A percentile compares a stretch with the other conserved stretches of the same genome.
Evolutionary conservation across 37 sponge, comb jelly and placozoan species (phyloP).

Genomic region (Lycopodina hypogea): DNA sequence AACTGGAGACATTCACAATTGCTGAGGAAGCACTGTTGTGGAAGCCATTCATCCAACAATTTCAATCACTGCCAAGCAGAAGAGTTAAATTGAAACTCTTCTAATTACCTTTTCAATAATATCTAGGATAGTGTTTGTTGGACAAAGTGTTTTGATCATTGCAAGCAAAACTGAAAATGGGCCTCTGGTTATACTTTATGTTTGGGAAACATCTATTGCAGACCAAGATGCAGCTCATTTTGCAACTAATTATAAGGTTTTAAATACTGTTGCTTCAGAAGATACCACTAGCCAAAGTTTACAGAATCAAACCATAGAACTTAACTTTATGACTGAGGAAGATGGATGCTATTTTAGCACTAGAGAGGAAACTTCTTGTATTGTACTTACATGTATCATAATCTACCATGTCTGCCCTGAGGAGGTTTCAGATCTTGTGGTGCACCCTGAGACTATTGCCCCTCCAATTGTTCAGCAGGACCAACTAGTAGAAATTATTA

Average conservation of each 20-base stretch:
- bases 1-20: too few relatives aligned
- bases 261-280: neutral
- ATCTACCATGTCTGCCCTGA: constrained; percentile 31
- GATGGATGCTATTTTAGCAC: constrained; percentile 31
- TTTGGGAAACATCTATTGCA: constrained; percentile 18
- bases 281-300: neutral
- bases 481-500: neutral
- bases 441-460: constrained; percentile 4
- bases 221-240: neutral
- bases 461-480: neutral
- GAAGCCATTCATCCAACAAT: too few relatives aligned
- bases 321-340: neutral
- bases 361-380: constrained; percentile 15
- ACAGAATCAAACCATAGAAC: neutral
- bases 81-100: too few relatives aligned
- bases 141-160: too few relatives aligned
- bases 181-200: neutral
- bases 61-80: too few relatives aligned
- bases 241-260: constrained; percentile 2
- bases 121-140: too few relatives aligned
- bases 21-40: too few relatives aligned
- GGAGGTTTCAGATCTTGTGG: neutral
- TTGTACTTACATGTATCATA: constrained; percentile 7
- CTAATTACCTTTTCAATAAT: too few relatives aligned
- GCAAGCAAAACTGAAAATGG: too few relatives aligned